A percentile compares a stretch with the other conserved stretches of the same genome.
phyloP scores from a whole-genome alignment of 2,113 vertebrate species.

The western clawed frog (Xenopus tropicalis) region DNA sequence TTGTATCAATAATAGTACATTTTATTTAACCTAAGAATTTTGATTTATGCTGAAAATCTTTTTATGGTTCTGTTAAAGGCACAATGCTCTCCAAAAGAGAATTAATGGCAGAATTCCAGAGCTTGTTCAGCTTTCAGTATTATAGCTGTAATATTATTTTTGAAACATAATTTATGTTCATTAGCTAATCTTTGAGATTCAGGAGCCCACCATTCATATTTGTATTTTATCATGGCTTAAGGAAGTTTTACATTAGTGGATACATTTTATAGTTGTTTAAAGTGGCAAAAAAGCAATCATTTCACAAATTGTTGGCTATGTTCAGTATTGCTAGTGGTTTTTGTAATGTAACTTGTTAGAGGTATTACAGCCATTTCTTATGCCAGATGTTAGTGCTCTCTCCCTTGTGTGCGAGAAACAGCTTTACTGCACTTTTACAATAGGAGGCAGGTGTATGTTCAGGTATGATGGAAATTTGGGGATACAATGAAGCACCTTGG shows the following conservation, averaged over 20 bases:
- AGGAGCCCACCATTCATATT: neutral
- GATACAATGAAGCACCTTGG: no score
- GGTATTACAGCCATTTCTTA: no score
- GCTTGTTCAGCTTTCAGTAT: neutral
- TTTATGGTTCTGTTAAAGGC: neutral
- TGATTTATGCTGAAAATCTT: neutral
- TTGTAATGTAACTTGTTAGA: no score
- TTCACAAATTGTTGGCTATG: no score
- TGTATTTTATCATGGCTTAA: neutral
- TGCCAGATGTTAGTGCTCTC: no score
- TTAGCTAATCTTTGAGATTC: neutral
- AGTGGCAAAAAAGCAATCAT: no score
- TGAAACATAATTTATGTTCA: conserved; percentile 4
- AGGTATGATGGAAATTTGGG: no score
- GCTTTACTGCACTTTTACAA: no score
- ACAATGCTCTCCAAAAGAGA: neutral
- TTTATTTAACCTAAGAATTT: neutral
- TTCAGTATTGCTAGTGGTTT: no score
- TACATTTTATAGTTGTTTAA: neutral
- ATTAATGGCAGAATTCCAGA: conserved; percentile 6
- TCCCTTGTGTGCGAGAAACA: no score
- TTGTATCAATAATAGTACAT: neutral
- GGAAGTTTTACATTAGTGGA: conserved; percentile 3
- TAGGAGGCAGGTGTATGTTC: no score
- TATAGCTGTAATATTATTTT: neutral